A percentile compares a stretch with the other conserved stretches of the same genome.
Evolutionary conservation across 2,888 invertebrate genomes (phyloP).

Genomic region (Eurois occulta): DNA sequence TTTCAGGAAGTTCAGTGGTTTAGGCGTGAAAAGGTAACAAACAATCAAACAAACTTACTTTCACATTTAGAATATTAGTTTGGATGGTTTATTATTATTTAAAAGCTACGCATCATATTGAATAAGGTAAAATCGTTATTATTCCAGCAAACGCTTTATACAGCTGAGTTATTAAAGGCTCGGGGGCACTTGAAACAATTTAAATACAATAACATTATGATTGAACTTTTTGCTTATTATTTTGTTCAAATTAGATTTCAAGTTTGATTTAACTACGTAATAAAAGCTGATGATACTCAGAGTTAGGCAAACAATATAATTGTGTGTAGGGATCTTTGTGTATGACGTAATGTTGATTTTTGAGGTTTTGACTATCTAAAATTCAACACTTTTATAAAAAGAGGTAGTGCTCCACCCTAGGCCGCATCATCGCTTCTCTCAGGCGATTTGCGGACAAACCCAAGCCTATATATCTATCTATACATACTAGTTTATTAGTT

Average conservation of each 20-base stretch:
- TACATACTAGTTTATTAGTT: too few relatives aligned
- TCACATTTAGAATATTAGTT: too few relatives aligned
- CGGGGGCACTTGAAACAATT: constrained; percentile 38
- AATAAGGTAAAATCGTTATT: constrained; percentile 29
- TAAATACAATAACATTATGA: constrained; percentile 28
- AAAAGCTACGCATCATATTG: constrained; percentile 11
- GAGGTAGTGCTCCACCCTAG: too few relatives aligned
- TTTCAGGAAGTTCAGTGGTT: too few relatives aligned
- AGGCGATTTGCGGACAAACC: too few relatives aligned
- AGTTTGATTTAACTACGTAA: constrained; percentile 17
- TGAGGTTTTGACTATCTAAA: not conserved
- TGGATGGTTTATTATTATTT: constrained; percentile 25
- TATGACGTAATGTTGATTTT: not conserved
- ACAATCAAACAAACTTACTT: too few relatives aligned
- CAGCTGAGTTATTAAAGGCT: constrained; percentile 43
- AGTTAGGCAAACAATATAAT: not conserved
- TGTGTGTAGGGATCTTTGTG: not conserved
- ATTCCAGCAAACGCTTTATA: constrained; percentile 5
- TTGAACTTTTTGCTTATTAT: constrained; percentile 47
- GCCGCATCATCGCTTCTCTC: too few relatives aligned
- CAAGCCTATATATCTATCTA: too few relatives aligned
- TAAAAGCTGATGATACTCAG: not conserved
- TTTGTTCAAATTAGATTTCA: constrained; percentile 42
- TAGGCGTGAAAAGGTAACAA: too few relatives aligned
- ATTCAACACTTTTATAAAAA: too few relatives aligned